Percentiles rank a stretch among this genome's conserved stretches.
phyloP scores from a whole-genome alignment of 2,113 vertebrate genomes.

The Nettapus auritus region DNA sequence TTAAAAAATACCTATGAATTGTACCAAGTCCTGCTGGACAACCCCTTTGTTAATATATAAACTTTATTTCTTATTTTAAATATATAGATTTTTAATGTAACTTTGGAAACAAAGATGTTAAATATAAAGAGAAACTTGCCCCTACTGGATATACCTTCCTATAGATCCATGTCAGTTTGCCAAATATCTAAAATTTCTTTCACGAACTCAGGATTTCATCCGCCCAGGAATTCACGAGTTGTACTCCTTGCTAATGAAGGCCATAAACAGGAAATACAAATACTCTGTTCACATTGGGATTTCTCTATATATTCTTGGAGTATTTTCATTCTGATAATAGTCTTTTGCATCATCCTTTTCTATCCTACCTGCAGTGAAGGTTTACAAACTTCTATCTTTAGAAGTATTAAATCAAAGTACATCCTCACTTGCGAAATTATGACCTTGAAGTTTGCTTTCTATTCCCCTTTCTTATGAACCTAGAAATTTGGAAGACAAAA shows the following conservation, averaged over 20 bases:
- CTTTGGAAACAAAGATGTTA: background rate
- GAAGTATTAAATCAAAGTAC: background rate
- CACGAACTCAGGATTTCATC: background rate
- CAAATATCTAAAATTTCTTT: background rate
- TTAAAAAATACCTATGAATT: background rate
- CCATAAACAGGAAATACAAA: background rate
- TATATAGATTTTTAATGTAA: background rate
- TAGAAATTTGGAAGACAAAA: background rate
- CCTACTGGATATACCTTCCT: background rate
- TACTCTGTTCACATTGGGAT: background rate
- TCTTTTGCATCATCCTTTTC: background rate
- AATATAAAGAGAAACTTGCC: background rate
- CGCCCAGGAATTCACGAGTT: background rate
- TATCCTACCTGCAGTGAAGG: background rate
- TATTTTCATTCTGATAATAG: background rate
- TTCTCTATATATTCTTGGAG: background rate
- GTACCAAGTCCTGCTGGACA: background rate
- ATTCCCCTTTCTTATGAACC: background rate
- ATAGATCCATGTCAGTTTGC: background rate
- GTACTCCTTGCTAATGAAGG: background rate
- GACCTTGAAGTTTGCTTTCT: conserved; percentile 42
- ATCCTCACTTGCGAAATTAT: background rate
- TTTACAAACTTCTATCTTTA: background rate
- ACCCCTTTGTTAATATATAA: background rate
- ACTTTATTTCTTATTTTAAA: background rate